Conservation (phyloP, 2,888 invertebrate species). For the Ferrisia virgata region DNA sequence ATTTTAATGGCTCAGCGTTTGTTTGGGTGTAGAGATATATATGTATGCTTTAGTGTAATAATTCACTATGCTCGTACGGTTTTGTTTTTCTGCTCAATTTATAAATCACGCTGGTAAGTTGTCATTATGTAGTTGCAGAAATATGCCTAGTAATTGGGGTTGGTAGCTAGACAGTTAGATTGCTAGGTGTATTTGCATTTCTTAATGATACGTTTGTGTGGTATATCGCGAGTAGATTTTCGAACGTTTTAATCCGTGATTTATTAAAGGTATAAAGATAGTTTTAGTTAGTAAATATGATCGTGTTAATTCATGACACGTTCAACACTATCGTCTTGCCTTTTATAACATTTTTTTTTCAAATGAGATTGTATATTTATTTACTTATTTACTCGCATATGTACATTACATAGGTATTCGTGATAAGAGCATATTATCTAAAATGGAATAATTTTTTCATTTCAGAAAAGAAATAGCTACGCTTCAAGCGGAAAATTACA, state of each 20-base stretch:
- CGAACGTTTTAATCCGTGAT: background rate
- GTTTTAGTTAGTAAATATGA: too few relatives aligned
- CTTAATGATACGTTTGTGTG: conserved; percentile 2
- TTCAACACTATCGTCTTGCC: background rate
- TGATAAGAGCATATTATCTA: background rate
- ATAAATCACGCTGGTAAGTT: background rate
- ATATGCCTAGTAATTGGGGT: background rate
- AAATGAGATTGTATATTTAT: background rate
- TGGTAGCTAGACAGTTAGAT: background rate
- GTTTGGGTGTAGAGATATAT: too few relatives aligned
- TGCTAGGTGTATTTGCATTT: background rate
- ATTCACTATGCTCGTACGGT: background rate
- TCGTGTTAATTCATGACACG: background rate
- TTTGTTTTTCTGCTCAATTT: background rate
- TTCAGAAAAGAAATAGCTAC: conserved; percentile 63
- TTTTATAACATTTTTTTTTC: background rate
- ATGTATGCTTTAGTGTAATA: background rate
- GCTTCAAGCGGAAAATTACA: conserved; percentile 79
- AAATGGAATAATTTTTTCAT: background rate
- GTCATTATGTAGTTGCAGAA: background rate
- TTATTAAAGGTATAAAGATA: background rate
- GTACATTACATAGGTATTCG: background rate
- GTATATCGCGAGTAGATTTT: background rate
- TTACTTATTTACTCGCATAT: background rate
- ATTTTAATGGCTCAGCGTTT: background rate